These are phyloP conservation scores for Poeciliopsis infans DNA, from an alignment of 2,797 vertebrate genomes.

Conservation along the genomic window DNA sequence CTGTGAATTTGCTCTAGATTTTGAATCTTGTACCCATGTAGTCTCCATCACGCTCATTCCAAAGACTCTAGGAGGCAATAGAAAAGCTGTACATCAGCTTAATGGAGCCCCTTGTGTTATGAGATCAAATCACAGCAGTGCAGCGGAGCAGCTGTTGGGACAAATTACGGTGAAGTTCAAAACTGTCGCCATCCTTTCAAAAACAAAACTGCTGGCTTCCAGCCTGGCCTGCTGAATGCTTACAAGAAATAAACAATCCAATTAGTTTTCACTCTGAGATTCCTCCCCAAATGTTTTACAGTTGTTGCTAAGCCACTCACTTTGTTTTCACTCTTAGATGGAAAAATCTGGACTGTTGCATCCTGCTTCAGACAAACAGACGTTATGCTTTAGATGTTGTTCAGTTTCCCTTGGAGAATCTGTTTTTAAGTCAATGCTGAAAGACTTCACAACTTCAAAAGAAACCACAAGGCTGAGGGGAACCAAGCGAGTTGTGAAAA, in stretches of 20 bases:
- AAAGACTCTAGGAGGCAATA: slow-evolving; percentile 31
- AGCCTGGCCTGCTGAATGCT: slow-evolving; percentile 36
- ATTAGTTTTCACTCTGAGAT: slow-evolving; percentile 52
- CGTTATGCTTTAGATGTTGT: slow-evolving; percentile 19
- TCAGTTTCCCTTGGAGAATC: slow-evolving; percentile 35
- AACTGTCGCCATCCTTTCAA: slow-evolving; percentile 33
- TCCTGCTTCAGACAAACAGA: slow-evolving; percentile 16
- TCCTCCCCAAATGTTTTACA: slow-evolving; percentile 46
- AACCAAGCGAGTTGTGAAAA: not conserved
- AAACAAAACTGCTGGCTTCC: slow-evolving; percentile 55
- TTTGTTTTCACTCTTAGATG: slow-evolving; percentile 28
- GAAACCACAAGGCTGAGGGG: not conserved
- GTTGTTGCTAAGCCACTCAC: slow-evolving; percentile 46
- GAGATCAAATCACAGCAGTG: slow-evolving; percentile 27
- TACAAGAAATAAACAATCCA: slow-evolving; percentile 48
- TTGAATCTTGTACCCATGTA: slow-evolving; percentile 17
- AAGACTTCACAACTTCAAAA: not conserved
- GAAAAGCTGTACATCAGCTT: slow-evolving; percentile 38
- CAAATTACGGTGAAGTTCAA: slow-evolving; percentile 35
- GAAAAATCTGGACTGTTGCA: slow-evolving; percentile 50
- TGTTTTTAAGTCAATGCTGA: slow-evolving; percentile 17
- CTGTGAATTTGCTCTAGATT: slow-evolving; percentile 6
- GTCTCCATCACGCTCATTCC: slow-evolving; percentile 30
- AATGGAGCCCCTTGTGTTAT: slow-evolving; percentile 37
- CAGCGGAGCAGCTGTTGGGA: slow-evolving; percentile 28